Base-by-base conservation (phyloP, 2,113 vertebrate genomes). In the Oryzias curvinotus region DNA sequence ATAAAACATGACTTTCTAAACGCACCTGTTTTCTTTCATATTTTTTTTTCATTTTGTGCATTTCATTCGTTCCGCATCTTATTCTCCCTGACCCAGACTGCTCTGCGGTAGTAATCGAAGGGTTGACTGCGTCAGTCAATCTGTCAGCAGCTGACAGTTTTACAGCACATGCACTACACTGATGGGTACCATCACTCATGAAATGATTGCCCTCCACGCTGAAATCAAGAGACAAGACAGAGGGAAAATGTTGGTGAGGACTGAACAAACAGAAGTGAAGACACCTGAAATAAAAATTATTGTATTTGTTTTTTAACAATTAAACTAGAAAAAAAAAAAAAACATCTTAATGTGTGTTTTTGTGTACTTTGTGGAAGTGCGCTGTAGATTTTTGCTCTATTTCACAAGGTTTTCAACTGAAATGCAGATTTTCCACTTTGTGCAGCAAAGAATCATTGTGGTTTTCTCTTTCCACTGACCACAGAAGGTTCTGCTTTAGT, bases 111-210 rank as follows among this genome's bases (percentile, higher is more conserved):
- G 76, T 91, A 91, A 93, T 91, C 68, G 88, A 92, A 89, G 84
- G 80, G 87, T 77, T 82, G 71, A 1, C 85, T 84, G 69, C 88
- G 87, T 89, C 86, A 85, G 87, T 93, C 91, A 91, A 87, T 92
- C 91, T 91, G 89, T 92, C 90, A 88, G 85, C 47, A 77, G 86
- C 90, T 85, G 91, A 92, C 89, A 92, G 91, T 90, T 89, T 90
- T 90, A 93, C 92, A 92, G 89, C 91, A 92, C 90, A 90, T 90
- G 91, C 93, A 94, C 89, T 90, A 90, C 77, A 81, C 82, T 86
- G 91, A 92, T 86, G 81, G 90, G 85, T 69, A 52, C 86, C 90
- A 91, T 84, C 88, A 91, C 87, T 94, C 93, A 93, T 80, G 64
- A 77, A 87, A 91, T 83, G 87, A 90, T 88, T 89, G 85, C 85